phyloP scores from a whole-genome alignment of 53 echinoderm and acorn worm genomes.

The Zoroaster sp. region DNA sequence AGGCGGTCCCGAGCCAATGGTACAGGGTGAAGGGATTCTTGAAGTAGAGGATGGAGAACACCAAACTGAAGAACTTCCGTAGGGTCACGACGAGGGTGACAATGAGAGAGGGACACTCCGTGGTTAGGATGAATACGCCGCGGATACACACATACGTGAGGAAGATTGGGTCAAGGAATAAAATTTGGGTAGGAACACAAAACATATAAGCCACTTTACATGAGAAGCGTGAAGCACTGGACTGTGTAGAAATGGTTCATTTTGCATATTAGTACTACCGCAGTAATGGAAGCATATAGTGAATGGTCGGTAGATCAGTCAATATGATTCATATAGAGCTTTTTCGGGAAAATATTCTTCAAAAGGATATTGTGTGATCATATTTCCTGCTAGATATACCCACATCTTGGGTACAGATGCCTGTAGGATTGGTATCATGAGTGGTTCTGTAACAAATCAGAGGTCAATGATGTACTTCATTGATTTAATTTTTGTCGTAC shows the following conservation, averaged over 20 bases:
- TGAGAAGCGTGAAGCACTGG: too few relatives aligned
- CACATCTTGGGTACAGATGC: constrained; percentile 82
- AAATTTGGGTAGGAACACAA: too few relatives aligned
- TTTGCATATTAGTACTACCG: too few relatives aligned
- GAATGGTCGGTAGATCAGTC: too few relatives aligned
- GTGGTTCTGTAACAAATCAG: constrained; percentile 69
- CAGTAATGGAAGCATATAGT: too few relatives aligned
- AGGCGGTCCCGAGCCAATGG: constrained; percentile 87
- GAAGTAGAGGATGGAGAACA: constrained; percentile 94
- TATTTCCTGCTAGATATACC: constrained; percentile 84
- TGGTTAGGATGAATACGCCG: constrained; percentile 92
- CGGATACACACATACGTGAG: constrained; percentile 93
- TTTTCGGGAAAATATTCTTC: too few relatives aligned
- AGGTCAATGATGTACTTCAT: too few relatives aligned
- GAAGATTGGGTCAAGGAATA: too few relatives aligned
- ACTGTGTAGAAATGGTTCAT: too few relatives aligned
- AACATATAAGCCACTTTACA: too few relatives aligned
- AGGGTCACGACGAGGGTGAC: constrained; percentile 92
- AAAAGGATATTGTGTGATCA: constrained; percentile 99
- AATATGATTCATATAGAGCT: too few relatives aligned
- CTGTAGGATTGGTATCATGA: constrained; percentile 56
- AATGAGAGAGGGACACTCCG: constrained; percentile 93
- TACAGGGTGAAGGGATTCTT: constrained; percentile 86
- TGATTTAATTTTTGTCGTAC: too few relatives aligned
- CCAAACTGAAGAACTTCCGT: constrained; percentile 88